Base-by-base conservation (phyloP, 2,113 vertebrate species). In the Vidua chalybeata region DNA sequence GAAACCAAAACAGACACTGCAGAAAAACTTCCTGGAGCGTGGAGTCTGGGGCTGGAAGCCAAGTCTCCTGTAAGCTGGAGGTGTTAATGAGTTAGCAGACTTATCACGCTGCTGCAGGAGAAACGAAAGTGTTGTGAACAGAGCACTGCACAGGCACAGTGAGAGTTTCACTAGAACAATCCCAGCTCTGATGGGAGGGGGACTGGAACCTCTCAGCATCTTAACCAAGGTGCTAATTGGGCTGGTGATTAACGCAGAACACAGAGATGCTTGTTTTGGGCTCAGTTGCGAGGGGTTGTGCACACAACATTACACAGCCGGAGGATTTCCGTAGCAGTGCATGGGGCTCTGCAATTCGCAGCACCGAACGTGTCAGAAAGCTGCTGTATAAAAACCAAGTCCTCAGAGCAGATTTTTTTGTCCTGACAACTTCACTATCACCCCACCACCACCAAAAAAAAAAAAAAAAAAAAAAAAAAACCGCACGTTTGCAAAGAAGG, bases 1-100 rank as follows among this genome's bases (percentile, higher is more conserved):
- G 78, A 95, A 95, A 96, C 46, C 13, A 23, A 95, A 96, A 83
- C 56, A 52, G 61, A 93, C 87, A 48, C 9, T 31, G 26, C 37
- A 76, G 66, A 58, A 8, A n/a, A 82, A 55, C 62, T 96, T 92
- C 74, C 93, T 61, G 56, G 28, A 83, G 27, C 0, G 0, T 7
- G 48, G 13, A 51, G 18, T n/a, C 28, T 46, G 11, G 68, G 71
- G 28, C n/a, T 45, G 81, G 74, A 63, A 84, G 77, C 76, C 66
- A 84, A 85, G 45, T 31, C 31, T 64, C 22, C 71, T 45, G 33
- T 35, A 61, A 67, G 49, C 28, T 55, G 61, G 73, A 93, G 78
- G 68, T 94, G 86, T 89, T 83, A 86, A 79, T 73, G 64, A 73
- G 58, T 51, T 77, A 49, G 35, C 71, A 83, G 67, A 26, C 11